Evolutionary conservation across 37 sponge, comb jelly and placozoan species (phyloP), one percentile per base, ranked within the genome.

Genomic region (Halichondria panicea): DNA sequence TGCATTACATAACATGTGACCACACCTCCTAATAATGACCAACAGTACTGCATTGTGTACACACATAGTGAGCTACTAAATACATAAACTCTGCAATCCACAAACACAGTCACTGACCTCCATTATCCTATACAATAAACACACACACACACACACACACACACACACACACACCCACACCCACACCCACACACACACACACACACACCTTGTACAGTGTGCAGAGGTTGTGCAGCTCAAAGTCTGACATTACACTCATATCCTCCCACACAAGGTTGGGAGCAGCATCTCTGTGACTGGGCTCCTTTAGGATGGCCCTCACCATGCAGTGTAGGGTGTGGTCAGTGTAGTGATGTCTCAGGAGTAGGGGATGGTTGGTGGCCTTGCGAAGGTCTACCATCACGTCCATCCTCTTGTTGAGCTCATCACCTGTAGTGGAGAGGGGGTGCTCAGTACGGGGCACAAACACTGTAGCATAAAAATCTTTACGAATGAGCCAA

Each of bases 181-280:
- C 28, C 32, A 63, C 32, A 31, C 35, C 5, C 6, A 63, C 32
- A 30, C 77, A 63, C 66, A 63, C 77, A 76, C 65, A 63, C 53
- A 76, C 34, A 43, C 66, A 0, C n/a, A n/a, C n/a, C n/a, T n/a
- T n/a, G n/a, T n/a, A n/a, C n/a, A n/a, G 21, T 8, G 13, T 7
- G 63, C 86, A 85, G 46, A 85, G 74, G 18, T 36, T 36, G 58
- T 85, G 86, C 44, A 85, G 80, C 80, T 85, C 86, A 85, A 78
- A 85, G 67, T 85, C 86, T 30, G 79, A 66, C 86, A 85, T 85
- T 45, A 85, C 80, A 19, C 66, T 42, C 86, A 85, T 85, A 68
- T 85, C 86, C 31, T 85, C 86, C 13, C 19, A 59, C 8, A 85
- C 86, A 31, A 79, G 62, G 25, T 57, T 13, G 27, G 76, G 52